Evolutionary conservation across 92 coral and sea anemone genomes (phyloP).

Genomic region (Palythoa grandis): DNA sequence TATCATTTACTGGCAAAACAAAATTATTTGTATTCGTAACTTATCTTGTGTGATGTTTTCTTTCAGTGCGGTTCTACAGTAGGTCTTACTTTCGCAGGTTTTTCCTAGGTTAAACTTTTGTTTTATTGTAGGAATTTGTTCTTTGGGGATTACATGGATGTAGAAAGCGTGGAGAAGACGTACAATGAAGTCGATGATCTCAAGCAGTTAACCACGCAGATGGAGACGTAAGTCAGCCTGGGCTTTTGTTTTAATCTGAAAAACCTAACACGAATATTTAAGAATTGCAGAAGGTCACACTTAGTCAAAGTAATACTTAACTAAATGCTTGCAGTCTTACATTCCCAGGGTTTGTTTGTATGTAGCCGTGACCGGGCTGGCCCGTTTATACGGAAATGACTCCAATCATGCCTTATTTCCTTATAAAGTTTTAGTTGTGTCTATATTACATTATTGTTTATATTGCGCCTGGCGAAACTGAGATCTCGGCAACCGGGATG

Average conservation of each 20-base stretch:
- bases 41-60: neutral
- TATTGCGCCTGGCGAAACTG: no score
- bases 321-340: no score
- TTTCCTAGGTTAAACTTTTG: neutral
- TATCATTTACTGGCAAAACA: no score
- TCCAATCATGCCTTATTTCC: no score
- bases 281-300: neutral
- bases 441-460: no score
- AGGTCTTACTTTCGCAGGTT: neutral
- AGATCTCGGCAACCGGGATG: no score
- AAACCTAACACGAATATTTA: neutral
- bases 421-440: no score
- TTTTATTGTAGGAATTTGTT: slow-evolving; percentile 74
- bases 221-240: slow-evolving; percentile 78
- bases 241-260: neutral
- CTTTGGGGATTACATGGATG: slow-evolving; percentile 97
- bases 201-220: slow-evolving; percentile 74
- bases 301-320: no score
- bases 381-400: no score
- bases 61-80: neutral
- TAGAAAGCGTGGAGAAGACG: slow-evolving; percentile 86
- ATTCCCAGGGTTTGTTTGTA: no score
- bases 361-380: no score
- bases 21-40: no score
- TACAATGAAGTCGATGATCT: slow-evolving; percentile 92